Evolutionary conservation across 2,888 invertebrate genomes (phyloP), one percentile per base, ranked within the genome.

Genomic region (Caradrina clavipalpis): DNA sequence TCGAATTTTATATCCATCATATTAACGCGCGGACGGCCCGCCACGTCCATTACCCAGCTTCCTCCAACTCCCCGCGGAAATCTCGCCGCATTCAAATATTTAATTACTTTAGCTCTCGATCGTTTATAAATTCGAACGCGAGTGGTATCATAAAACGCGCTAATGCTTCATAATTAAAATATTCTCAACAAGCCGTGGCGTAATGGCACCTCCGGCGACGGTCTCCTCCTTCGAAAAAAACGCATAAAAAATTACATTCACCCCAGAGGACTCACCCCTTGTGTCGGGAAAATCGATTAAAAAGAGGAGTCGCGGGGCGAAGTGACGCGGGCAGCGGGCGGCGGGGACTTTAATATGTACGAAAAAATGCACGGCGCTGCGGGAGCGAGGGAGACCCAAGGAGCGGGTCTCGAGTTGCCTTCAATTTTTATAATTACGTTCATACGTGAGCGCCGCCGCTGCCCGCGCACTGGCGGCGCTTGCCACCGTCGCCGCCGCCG

Each of bases 191-290:
- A 95, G 95, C 96, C 96, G 96, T 96, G 94, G 93, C 94, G 96
- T 96, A 96, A 96, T 96, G 95, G 96, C 95, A 95, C 95, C 95
- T 95, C 94, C 91, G 93, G 95, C 94, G 95, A 93, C 94, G 91
- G 93, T 94, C 93, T 93, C 92, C 92, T 92, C 86, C 91, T 92
- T 90, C 89, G 92, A 90, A 93, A 95, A 96, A 95, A 95, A 95
- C 96, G 96, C 96, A 96, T 96, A 96, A 96, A 96, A 96, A 96
- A 96, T 96, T 96, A 96, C 96, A 96, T 96, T 96, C 96, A 96
- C 96, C 95, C 96, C 94, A 94, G 95, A 95, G 93, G 92, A 93
- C 94, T 96, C 96, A 96, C 96, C 96, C 96, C 96, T 96, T 96
- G 96, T 96, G 95, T 94, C 91, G 95, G 94, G 93, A 94, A 96